A percentile compares a stretch with the other conserved stretches of the same genome.
Conservation (phyloP, 2,888 invertebrate genomes). For the Apamea monoglypha region DNA sequence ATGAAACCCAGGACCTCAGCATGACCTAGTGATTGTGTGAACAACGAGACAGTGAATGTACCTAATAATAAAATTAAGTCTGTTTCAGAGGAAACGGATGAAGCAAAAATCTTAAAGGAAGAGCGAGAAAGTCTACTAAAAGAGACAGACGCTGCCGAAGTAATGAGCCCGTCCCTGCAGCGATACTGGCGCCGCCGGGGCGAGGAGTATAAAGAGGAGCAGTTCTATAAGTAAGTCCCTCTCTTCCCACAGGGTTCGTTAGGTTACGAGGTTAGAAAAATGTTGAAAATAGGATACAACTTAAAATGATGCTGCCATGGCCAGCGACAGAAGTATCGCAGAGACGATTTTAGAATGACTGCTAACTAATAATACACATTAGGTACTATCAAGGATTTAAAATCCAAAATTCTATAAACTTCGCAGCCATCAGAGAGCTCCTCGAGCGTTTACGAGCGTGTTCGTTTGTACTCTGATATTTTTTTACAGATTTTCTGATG, state of each 20-base stretch:
- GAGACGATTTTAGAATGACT: neutral
- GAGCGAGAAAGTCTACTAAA: conserved; percentile 69
- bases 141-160: conserved; percentile 72
- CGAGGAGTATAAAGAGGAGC: conserved; percentile 82
- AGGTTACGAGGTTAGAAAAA: neutral
- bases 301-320: neutral
- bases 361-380: neutral
- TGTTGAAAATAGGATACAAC: neutral
- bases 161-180: conserved; percentile 75
- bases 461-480: neutral
- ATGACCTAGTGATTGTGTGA: neutral
- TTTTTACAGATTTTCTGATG: neutral
- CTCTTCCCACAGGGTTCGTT: neutral
- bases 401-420: neutral
- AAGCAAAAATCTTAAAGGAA: conserved; percentile 64
- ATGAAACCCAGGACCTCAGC: neutral
- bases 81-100: conserved; percentile 22
- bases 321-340: too few species aligned
- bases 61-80: neutral
- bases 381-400: neutral
- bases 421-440: neutral
- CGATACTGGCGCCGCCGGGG: conserved; percentile 83
- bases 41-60: neutral
- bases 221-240: conserved; percentile 78
- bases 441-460: neutral